Evolutionary conservation across 2,888 invertebrate genomes (phyloP), one percentile per base, ranked within the genome.

Genomic region (Phasia obesa): DNA sequence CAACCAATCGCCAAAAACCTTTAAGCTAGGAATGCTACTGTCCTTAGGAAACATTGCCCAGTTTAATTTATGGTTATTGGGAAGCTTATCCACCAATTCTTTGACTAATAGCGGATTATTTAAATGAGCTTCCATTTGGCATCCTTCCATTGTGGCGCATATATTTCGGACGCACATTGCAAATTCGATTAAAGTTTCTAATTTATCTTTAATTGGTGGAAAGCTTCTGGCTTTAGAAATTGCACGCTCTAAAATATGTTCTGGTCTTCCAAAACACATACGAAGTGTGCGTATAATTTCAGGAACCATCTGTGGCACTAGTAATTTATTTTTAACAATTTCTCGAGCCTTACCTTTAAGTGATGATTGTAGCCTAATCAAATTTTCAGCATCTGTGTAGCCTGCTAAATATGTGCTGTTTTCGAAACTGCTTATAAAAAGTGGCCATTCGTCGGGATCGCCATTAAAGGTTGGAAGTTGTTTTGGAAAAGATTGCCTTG

Each of bases 271-370:
- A 49, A 71, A 81, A 15, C 71, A 73, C 67, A 74, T 71, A 6
- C 27, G 9, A 4, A 82, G 31, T 6, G 69, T 74, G 15, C 55
- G 35, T 11, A 77, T 77, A 13, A 73, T 78, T 21, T 74, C 74
- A 2, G 82, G 69, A 0, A 75, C 79, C 70, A 79, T 75, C 3
- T 55, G 11, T 0, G 69, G 55, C 19, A 53, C 4, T n/a, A 53
- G n/a, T 25, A 67, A 53, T 23, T 51, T 53, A 53, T 53, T 67
- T 17, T 38, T 53, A 0, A 67, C 67, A 1, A 53, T 38, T 6
- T 67, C 67, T n/a, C 67, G 49, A 3, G 76, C 71, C 19, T 62
- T 76, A n/a, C 73, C 76, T 49, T 77, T 73, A 4, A 78, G 38
- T 9, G n/a, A 53, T 17, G 53, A 15, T 25, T 67, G 67, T 6